Evolutionary conservation across 2,797 vertebrate genomes (phyloP), one percentile per base, ranked within the genome.

Genomic region (Margarornis squamiger): DNA sequence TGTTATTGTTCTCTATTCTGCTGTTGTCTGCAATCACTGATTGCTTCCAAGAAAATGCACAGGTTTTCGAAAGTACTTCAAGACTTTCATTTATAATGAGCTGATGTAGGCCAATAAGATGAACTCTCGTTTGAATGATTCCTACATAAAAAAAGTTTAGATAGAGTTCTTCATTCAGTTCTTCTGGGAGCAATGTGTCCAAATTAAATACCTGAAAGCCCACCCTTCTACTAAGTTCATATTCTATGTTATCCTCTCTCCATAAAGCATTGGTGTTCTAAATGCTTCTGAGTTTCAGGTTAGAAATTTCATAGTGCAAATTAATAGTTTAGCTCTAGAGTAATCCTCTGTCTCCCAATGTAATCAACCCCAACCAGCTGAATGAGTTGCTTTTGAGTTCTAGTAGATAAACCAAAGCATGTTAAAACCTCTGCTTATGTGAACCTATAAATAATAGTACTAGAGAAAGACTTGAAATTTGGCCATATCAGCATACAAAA

Each of bases 301-400:
- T 88, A 94, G 79, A 94, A 97, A 95, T 95, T 92, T 95, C 85
- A 63, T 75, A 58, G 70, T 43, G 43, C 61, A 96, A 96, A 96
- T 95, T 96, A 97, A 94, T 93, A 94, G 14, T 96, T 97, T 96
- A 96, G 63, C 85, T 96, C 76, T 67, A 96, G 90, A 94, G 63
- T 83, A 93, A 79, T 91, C 49, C 51, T 94, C 79, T 94, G 61
- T 85, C 77, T 95, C 81, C 49, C 76, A 30, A 22, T 81, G 86
- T 95, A 95, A 96, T 92, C 94, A 95, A 89, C 41, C 26, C 92
- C 80, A 95, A 54, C 26, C 48, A 92, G 61, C 4, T 70, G 78
- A 94, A 76, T 70, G 24, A 57, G 71, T 70, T 95, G 38, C 74
- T 96, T 96, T 96, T 91, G 94, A 86, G 45, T 91, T 93, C 82